These are phyloP conservation scores for Trichacis sp. DNA, from an alignment of 2,888 invertebrate genomes.

Conservation along the genomic window DNA sequence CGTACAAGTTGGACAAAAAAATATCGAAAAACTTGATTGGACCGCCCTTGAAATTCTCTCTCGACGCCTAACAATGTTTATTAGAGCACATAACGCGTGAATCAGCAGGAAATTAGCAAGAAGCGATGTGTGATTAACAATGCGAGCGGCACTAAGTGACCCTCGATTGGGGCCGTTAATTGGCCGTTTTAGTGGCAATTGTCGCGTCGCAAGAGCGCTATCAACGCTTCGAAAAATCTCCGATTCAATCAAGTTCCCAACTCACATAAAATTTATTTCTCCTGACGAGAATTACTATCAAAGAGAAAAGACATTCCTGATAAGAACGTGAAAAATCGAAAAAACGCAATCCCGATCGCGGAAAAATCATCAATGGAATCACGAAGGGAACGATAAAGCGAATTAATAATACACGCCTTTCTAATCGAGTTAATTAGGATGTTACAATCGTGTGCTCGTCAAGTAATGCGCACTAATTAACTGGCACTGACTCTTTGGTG, in stretches of 20 bases:
- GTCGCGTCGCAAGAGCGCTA: background rate
- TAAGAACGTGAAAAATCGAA: background rate
- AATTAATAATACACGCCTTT: slow-evolving; percentile 1
- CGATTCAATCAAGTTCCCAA: too few relatives aligned
- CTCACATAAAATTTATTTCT: background rate
- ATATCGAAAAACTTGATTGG: too few relatives aligned
- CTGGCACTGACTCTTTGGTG: slow-evolving; percentile 33
- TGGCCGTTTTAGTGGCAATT: background rate
- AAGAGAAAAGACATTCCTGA: background rate
- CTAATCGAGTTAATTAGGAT: slow-evolving; percentile 43
- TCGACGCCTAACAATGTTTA: background rate
- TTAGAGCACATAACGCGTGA: background rate
- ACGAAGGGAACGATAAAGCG: background rate
- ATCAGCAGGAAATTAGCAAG: slow-evolving; percentile 5
- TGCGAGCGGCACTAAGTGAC: slow-evolving; percentile 1
- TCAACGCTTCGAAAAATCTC: too few relatives aligned
- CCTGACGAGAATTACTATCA: background rate
- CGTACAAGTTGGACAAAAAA: too few relatives aligned
- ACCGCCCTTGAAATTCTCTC: background rate
- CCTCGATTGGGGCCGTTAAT: background rate
- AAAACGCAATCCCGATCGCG: background rate
- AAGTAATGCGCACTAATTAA: slow-evolving; percentile 48
- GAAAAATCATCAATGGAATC: background rate
- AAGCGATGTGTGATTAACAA: slow-evolving; percentile 7
- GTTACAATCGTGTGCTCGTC: slow-evolving; percentile 6